Conservation (phyloP, 2,797 vertebrate genomes). For the Apodemus agrarius region DNA sequence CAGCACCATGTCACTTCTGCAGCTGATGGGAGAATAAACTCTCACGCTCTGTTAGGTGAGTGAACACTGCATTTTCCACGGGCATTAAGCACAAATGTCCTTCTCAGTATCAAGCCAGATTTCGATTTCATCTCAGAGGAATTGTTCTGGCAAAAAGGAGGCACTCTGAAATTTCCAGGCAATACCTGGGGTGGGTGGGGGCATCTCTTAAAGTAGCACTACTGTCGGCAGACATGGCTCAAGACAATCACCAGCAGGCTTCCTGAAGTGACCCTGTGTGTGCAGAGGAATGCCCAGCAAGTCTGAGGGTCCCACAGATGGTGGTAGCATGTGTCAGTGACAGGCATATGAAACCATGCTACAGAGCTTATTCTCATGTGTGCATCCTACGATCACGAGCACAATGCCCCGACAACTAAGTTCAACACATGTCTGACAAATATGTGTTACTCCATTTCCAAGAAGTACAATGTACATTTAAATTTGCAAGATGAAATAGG, state of each 20-base stretch:
- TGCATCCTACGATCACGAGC: not conserved
- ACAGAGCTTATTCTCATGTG: too few relatives aligned
- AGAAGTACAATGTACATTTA: not conserved
- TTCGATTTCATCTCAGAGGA: slow-evolving; percentile 62
- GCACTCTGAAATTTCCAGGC: slow-evolving; percentile 18
- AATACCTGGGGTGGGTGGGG: not conserved
- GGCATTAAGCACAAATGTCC: slow-evolving; percentile 12
- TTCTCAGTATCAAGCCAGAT: slow-evolving; percentile 46
- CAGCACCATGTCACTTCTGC: rapidly evolving
- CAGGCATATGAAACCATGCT: not conserved
- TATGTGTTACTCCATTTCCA: not conserved
- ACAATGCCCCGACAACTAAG: not conserved
- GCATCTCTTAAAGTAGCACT: slow-evolving; percentile 31
- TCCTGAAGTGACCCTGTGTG: not conserved
- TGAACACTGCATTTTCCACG: slow-evolving; percentile 22
- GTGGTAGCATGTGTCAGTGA: not conserved
- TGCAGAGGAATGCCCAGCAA: not conserved
- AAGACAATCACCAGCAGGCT: not conserved
- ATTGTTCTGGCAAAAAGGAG: not conserved
- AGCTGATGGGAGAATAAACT: slow-evolving; percentile 36
- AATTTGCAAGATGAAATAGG: slow-evolving; percentile 12
- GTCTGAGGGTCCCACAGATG: not conserved
- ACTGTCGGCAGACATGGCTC: not conserved
- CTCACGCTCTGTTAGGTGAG: not conserved
- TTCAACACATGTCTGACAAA: not conserved